Conservation (phyloP, 2,113 vertebrate species). For the Malaclemys terrapin region DNA sequence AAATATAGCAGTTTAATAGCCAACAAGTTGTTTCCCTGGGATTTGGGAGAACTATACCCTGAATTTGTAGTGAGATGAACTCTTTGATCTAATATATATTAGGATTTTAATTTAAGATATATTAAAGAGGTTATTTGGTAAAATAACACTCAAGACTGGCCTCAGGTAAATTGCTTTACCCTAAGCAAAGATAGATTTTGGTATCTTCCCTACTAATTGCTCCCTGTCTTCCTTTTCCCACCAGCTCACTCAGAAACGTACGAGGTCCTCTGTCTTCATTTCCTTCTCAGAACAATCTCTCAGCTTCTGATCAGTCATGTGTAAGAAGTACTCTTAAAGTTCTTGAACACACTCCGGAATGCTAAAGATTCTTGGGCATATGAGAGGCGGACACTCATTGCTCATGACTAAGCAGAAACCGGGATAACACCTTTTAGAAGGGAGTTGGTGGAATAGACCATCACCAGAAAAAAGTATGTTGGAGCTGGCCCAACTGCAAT, state of each 20-base stretch:
- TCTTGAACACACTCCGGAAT: background rate
- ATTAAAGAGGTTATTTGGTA: background rate
- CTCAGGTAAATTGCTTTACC: background rate
- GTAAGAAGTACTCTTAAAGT: background rate
- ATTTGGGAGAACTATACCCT: background rate
- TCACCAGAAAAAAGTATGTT: background rate
- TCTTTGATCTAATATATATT: background rate
- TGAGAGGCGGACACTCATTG: background rate
- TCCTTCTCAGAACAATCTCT: background rate
- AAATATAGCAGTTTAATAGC: background rate
- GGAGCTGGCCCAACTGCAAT: background rate
- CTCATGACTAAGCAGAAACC: background rate
- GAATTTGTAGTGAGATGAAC: background rate
- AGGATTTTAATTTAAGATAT: background rate
- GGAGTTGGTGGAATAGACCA: background rate
- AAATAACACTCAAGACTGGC: background rate
- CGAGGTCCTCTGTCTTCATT: background rate
- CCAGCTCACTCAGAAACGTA: background rate
- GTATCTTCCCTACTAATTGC: background rate
- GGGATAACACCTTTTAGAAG: background rate
- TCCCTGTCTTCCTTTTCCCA: background rate
- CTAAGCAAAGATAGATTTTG: background rate
- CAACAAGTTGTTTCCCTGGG: background rate
- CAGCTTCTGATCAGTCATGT: background rate
- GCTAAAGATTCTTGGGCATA: background rate